These are phyloP conservation scores for Euphydryas editha DNA, from an alignment of 2,888 invertebrate species.

Conservation along the genomic window DNA sequence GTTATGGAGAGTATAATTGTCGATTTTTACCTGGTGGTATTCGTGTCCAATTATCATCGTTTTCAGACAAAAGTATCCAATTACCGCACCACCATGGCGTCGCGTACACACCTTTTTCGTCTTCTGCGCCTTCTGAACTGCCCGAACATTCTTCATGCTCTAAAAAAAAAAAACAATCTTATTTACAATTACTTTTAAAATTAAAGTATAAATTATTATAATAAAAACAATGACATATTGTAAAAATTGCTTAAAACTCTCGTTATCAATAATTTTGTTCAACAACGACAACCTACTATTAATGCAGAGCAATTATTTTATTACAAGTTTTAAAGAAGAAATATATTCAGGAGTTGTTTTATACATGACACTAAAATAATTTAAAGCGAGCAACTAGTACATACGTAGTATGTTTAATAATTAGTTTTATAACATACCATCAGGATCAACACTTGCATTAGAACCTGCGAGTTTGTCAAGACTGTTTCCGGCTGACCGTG, in stretches of 20 bases:
- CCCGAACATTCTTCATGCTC: constrained; percentile 84
- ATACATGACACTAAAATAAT: neutral
- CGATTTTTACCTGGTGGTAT: constrained; percentile 77
- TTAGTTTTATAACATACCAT: constrained; percentile 57
- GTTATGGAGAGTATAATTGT: too few species aligned
- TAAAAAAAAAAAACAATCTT: constrained; percentile 25
- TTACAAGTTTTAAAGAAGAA: neutral
- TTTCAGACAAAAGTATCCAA: constrained; percentile 86
- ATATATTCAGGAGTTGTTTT: constrained; percentile 1
- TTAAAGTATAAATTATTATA: too few species aligned
- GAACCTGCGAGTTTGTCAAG: constrained; percentile 87
- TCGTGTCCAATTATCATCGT: constrained; percentile 74
- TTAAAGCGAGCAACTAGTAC: too few species aligned
- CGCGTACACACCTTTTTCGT: constrained; percentile 90
- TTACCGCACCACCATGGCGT: constrained; percentile 90
- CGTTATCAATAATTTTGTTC: too few species aligned
- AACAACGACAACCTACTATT: constrained; percentile 6
- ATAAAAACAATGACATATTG: too few species aligned
- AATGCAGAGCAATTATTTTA: neutral
- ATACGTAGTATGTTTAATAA: neutral
- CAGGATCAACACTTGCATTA: constrained; percentile 86
- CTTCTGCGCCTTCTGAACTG: constrained; percentile 79
- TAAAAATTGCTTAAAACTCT: too few species aligned
- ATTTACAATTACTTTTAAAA: neutral
- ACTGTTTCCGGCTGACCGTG: constrained; percentile 89